Evolutionary conservation across 2,888 invertebrate species (phyloP).

Genomic region (Tinea semifulvella): DNA sequence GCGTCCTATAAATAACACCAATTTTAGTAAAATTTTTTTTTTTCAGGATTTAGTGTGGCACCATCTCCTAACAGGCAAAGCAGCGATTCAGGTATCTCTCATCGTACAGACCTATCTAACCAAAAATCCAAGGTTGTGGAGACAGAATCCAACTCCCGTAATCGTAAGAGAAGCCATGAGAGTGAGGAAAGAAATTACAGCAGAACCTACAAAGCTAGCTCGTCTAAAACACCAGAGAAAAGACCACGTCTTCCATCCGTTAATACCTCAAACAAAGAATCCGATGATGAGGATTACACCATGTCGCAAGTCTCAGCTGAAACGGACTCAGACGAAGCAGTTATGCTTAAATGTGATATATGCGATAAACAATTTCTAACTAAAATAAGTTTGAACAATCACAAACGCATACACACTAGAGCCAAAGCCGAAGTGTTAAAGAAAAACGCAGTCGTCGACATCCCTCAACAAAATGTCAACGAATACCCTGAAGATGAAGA

Average conservation of each 20-base stretch:
- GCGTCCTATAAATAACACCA: neutral
- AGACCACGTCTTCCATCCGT: slow-evolving; percentile 29
- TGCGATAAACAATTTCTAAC: slow-evolving; percentile 38
- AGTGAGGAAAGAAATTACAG: slow-evolving; percentile 39
- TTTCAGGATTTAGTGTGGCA: slow-evolving; percentile 37
- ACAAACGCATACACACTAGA: slow-evolving; percentile 31
- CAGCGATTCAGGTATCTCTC: slow-evolving; percentile 58
- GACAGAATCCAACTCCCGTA: slow-evolving; percentile 30
- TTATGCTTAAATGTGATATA: slow-evolving; percentile 33
- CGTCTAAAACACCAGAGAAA: slow-evolving; percentile 41
- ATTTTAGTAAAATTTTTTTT: neutral
- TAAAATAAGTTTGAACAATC: slow-evolving; percentile 28
- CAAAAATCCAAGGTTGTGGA: slow-evolving; percentile 36
- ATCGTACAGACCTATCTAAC: slow-evolving; percentile 46
- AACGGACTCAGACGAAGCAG: slow-evolving; percentile 50
- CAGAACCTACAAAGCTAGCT: slow-evolving; percentile 34
- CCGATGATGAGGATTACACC: slow-evolving; percentile 47
- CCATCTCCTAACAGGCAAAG: slow-evolving; percentile 50
- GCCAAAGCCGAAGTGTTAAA: slow-evolving; percentile 4
- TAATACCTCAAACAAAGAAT: slow-evolving; percentile 32
- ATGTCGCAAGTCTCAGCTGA: slow-evolving; percentile 37
- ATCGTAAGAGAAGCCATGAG: slow-evolving; percentile 45
- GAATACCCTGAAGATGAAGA: slow-evolving; percentile 26
- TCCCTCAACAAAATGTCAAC: slow-evolving; percentile 24
- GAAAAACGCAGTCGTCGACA: slow-evolving; percentile 23